Evolutionary conservation across 2,797 vertebrate species (phyloP), one percentile per base, ranked within the genome.

Genomic region (Hoplostethus mediterraneus): DNA sequence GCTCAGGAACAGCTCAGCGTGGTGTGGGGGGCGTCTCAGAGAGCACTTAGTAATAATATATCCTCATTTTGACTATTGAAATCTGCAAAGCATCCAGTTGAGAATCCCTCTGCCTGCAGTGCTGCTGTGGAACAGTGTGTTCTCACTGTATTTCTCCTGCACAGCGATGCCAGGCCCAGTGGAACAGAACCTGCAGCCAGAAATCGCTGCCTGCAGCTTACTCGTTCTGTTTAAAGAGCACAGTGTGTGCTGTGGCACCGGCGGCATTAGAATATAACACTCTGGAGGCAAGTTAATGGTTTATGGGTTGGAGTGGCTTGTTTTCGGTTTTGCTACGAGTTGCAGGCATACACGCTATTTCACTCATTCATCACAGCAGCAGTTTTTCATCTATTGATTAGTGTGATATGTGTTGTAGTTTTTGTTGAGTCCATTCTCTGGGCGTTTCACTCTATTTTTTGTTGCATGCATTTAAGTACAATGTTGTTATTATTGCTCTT

Each of bases 121-220:
- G 9, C 73, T 86, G 88, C 80, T 86, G 62, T 77, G 83, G 93
- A 87, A 94, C 90, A 93, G 75, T 47, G 70, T 91, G 93, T 93
- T 93, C 92, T 89, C 68, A 83, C 75, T 61, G 36, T 61, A 21
- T 40, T 33, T 40, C 55, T 63, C 28, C 59, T 25, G 61, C 38
- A 47, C 77, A 57, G 45, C 25, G 77, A 91, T 86, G 84, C 87
- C 77, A 87, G 57, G 62, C 77, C 51, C 60, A 59, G 68, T 57
- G 30, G 81, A 90, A 84, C 84, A 79, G 65, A 78, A 82, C 66
- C 84, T 81, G 67, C 65, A 28, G 87, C 67, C 85, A 89, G 45
- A 85, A 80, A 85, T 77, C 17, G 86, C 80, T 73, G 45, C n/a
- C 60, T 62, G 47, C 69, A 63, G 68, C 69, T 76, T 63, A 60